A percentile compares a stretch with the other conserved stretches of the same genome.
These are phyloP conservation scores for Rhinichthys osculus DNA, from an alignment of 2,797 vertebrate genomes.

Conservation along the genomic window DNA sequence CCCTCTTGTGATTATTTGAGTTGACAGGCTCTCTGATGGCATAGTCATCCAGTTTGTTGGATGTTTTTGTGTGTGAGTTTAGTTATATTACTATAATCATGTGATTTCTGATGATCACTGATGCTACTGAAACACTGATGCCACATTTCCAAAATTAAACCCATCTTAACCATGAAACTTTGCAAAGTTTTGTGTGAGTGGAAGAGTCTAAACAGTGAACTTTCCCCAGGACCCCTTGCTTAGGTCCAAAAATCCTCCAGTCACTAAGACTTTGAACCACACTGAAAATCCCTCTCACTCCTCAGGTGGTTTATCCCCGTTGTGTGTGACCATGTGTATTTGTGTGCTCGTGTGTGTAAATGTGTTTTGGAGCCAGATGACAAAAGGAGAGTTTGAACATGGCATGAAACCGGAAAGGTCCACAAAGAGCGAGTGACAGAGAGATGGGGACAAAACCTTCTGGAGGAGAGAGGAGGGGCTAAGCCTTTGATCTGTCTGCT, in stretches of 20 bases:
- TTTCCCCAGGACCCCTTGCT: constrained; percentile 27
- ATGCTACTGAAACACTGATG: neutral
- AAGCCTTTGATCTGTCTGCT: constrained; percentile 58
- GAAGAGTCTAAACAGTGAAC: neutral
- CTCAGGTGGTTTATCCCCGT: constrained; percentile 78
- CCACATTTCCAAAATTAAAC: neutral
- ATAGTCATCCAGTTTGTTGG: neutral
- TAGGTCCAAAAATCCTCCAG: constrained; percentile 35
- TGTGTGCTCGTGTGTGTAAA: constrained; percentile 57
- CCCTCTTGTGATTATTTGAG: constrained; percentile 53
- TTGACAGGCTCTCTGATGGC: constrained; percentile 15
- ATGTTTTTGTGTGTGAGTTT: neutral
- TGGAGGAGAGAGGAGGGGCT: constrained; percentile 59
- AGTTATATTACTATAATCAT: neutral
- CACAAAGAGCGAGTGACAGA: constrained; percentile 63
- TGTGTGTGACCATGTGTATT: constrained; percentile 52
- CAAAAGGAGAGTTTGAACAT: constrained; percentile 72
- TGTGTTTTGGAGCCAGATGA: constrained; percentile 63
- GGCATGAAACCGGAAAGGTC: constrained; percentile 73
- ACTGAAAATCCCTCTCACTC: constrained; percentile 73
- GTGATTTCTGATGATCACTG: neutral
- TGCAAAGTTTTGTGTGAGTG: neutral
- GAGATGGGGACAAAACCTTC: constrained; percentile 61
- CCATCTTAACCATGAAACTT: neutral
- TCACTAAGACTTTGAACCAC: constrained; percentile 70